Evolutionary conservation across 1,140 invertebrate genomes (phyloP).

Genomic region (Mizuhopecten yessoensis): DNA sequence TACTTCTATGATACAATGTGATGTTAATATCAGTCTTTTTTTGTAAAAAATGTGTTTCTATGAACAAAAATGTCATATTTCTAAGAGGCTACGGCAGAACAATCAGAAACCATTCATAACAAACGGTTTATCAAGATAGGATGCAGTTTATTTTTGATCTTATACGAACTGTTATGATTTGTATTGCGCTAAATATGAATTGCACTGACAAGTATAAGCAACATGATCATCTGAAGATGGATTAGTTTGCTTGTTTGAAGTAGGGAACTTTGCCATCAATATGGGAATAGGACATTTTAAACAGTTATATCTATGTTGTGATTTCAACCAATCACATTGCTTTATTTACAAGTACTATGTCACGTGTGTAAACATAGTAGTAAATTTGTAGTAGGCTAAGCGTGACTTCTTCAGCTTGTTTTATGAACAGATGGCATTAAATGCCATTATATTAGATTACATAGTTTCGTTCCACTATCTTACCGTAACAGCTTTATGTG

Average conservation of each 20-base stretch:
- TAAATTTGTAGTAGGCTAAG: not conserved
- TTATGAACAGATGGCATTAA: no score
- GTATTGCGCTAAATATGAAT: not conserved
- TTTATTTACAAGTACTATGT: not conserved
- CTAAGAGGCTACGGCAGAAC: not conserved
- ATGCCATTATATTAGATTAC: no score
- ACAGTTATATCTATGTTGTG: not conserved
- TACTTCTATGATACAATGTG: not conserved
- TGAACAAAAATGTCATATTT: not conserved
- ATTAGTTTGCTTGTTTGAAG: not conserved
- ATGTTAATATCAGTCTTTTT: not conserved
- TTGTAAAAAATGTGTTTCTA: not conserved
- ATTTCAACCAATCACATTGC: not conserved
- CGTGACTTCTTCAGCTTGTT: no score
- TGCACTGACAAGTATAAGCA: not conserved
- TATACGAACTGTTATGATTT: not conserved
- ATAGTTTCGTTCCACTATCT: no score
- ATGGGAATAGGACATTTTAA: not conserved
- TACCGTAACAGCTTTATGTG: no score
- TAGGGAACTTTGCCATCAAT: not conserved
- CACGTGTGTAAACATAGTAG: conserved; percentile 27
- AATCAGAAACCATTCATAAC: not conserved
- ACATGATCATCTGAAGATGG: not conserved
- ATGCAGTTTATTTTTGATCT: not conserved
- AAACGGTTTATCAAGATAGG: not conserved